These are phyloP conservation scores for Leptothorax acervorum DNA, from an alignment of 2,888 invertebrate genomes.

Conservation along the genomic window DNA sequence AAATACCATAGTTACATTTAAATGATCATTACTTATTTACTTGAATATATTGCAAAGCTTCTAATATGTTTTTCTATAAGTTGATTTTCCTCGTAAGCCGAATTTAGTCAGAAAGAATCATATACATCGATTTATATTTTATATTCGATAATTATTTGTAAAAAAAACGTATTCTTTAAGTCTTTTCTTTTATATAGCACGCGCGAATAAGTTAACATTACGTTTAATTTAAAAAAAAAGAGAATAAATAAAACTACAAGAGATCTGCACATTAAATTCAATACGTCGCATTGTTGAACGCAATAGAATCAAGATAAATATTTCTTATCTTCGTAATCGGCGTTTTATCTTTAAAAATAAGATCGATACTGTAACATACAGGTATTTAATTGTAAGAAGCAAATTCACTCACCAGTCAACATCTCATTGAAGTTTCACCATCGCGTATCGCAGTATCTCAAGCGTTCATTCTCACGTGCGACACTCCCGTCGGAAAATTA, in stretches of 20 bases:
- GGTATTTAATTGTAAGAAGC: too few species aligned
- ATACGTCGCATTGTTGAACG: not conserved
- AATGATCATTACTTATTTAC: not conserved
- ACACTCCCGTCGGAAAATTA: too few species aligned
- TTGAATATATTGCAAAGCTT: not conserved
- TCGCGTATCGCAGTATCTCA: too few species aligned
- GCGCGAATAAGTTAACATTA: too few species aligned
- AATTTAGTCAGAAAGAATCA: not conserved
- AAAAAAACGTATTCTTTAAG: not conserved
- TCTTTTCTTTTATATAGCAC: not conserved
- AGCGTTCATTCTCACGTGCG: too few species aligned
- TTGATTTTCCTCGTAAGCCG: not conserved
- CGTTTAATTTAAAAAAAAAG: not conserved
- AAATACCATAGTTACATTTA: not conserved
- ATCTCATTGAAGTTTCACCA: too few species aligned
- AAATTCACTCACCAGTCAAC: too few species aligned
- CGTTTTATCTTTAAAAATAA: too few species aligned
- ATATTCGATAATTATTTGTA: not conserved
- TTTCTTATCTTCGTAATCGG: not conserved
- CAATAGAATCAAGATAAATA: not conserved
- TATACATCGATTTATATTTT: not conserved
- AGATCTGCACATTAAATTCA: not conserved
- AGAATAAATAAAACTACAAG: not conserved
- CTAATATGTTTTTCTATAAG: not conserved
- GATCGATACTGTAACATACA: too few species aligned